These are phyloP conservation scores for Potamarius usumacintae DNA, from an alignment of 2,113 vertebrate genomes.

Conservation along the genomic window DNA sequence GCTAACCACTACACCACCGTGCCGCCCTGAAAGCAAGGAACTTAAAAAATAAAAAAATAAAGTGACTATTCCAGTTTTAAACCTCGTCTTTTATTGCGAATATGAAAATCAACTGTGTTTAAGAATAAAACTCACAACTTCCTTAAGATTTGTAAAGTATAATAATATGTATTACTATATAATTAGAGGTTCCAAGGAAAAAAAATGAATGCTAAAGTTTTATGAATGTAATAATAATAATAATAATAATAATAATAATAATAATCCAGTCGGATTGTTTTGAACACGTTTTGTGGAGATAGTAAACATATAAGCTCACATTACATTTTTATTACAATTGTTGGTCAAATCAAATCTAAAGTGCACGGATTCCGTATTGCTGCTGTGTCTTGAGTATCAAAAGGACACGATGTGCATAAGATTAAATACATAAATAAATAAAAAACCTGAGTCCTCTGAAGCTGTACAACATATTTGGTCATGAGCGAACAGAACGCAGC, in stretches of 20 bases:
- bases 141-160: background rate
- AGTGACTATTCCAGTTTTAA: background rate
- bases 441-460: background rate
- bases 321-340: background rate
- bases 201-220: background rate
- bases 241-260: too few species aligned
- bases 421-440: background rate
- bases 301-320: background rate
- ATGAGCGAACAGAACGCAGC: background rate
- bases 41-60: background rate
- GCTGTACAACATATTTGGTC: background rate
- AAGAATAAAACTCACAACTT: background rate
- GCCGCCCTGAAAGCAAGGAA: too few species aligned
- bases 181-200: background rate
- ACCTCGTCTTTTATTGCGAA: background rate
- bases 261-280: background rate
- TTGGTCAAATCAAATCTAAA: background rate
- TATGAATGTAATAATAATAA: background rate
- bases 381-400: background rate
- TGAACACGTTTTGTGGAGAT: background rate
- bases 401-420: background rate
- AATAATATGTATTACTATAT: background rate
- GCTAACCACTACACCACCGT: too few species aligned
- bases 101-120: background rate
- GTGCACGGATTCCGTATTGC: background rate